phyloP scores from a whole-genome alignment of 1,140 invertebrate species.

The Phthorimaea operculella region DNA sequence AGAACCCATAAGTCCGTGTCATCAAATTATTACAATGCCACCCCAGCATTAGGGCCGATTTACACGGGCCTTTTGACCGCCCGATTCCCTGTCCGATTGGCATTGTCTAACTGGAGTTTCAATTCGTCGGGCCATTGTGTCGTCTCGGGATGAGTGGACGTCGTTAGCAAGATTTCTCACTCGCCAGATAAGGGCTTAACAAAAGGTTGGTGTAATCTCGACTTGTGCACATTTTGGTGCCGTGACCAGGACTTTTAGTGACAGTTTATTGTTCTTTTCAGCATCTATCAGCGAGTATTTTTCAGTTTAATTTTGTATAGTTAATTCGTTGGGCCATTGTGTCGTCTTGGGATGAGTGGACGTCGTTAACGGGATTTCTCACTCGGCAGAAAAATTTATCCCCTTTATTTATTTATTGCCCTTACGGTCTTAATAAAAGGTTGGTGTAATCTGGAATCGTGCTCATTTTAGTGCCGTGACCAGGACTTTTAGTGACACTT shows the following conservation, averaged over 20 bases:
- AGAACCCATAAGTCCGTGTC: background rate
- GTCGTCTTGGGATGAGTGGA: slow-evolving; percentile 54
- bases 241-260: no score
- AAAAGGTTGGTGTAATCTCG: slow-evolving; percentile 47
- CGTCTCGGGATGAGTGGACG: slow-evolving; percentile 53
- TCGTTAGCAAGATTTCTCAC: slow-evolving; percentile 53
- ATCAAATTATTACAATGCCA: slow-evolving; percentile 6
- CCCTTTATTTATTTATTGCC: no score
- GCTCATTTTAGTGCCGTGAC: slow-evolving; percentile 25
- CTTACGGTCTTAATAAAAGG: slow-evolving; percentile 47
- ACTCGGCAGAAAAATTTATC: slow-evolving; percentile 39
- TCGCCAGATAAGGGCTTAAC: slow-evolving; percentile 44
- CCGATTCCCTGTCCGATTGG: slow-evolving; percentile 38
- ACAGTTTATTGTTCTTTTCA: no score
- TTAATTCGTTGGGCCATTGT: slow-evolving; percentile 57
- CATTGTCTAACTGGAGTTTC: slow-evolving; percentile 58
- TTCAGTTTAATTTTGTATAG: no score
- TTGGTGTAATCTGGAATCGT: slow-evolving; percentile 38
- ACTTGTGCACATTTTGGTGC: slow-evolving; percentile 30
- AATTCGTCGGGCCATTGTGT: slow-evolving; percentile 57
- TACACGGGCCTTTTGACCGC: slow-evolving; percentile 44
- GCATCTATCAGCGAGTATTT: no score
- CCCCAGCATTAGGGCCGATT: slow-evolving; percentile 31
- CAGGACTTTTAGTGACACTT: no score
- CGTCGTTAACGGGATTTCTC: slow-evolving; percentile 54